Evolutionary conservation across 64 coral and sea anemone genomes (phyloP).

Genomic region (Orbicella faveolata): DNA sequence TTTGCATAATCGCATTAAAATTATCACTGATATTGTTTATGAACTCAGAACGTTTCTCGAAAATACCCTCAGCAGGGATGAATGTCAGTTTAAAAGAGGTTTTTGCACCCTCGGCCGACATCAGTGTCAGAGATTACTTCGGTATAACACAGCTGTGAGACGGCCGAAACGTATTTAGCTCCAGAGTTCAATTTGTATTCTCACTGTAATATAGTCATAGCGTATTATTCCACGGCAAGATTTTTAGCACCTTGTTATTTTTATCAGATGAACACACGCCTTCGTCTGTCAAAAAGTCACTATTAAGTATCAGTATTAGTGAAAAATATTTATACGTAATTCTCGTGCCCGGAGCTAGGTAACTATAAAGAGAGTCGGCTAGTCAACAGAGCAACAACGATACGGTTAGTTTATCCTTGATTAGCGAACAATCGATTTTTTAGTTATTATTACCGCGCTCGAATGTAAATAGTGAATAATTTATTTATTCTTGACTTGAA

Average conservation of each 20-base stretch:
- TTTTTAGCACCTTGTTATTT: conserved; percentile 22
- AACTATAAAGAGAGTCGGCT: background rate
- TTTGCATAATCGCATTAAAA: conserved; percentile 57
- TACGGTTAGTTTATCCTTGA: background rate
- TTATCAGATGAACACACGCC: conserved; percentile 26
- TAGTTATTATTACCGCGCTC: conserved; percentile 19
- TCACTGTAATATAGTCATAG: background rate
- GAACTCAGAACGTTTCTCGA: conserved; percentile 1
- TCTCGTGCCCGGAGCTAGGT: background rate
- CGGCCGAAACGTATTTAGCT: background rate
- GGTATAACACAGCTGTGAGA: background rate
- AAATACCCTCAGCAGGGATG: background rate
- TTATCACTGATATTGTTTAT: conserved; percentile 48
- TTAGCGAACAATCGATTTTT: conserved; percentile 44
- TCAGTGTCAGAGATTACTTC: background rate
- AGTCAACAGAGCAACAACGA: background rate
- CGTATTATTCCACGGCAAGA: conserved; percentile 18
- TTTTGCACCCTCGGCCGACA: background rate
- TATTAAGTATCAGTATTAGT: background rate
- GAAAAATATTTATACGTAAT: conserved; percentile 18
- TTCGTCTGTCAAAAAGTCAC: background rate
- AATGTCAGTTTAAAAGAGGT: background rate
- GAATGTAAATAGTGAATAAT: conserved; percentile 46
- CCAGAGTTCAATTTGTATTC: background rate
- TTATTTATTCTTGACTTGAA: conserved; percentile 47